Evolutionary conservation across 2,888 invertebrate genomes (phyloP), one percentile per base, ranked within the genome.

Genomic region (Eudemis profundana): DNA sequence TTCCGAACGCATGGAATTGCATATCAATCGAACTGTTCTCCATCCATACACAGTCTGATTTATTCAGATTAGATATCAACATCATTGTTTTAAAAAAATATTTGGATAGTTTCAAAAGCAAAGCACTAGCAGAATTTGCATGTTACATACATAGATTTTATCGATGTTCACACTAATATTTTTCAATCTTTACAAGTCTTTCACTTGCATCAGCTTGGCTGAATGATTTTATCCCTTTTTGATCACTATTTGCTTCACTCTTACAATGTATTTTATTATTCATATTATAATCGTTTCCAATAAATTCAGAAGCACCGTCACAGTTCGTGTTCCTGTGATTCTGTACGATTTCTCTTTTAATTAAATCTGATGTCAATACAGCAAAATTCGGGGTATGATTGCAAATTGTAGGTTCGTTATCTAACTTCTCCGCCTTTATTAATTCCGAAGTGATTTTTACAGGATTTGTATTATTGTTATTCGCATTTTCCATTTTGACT

Each of bases 201-300:
- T 23, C 23, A 23, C 21, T 53, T 2, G 23, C 1, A 40, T 10
- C 1, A 40, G 3, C 10, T 38, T 23, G 14, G 12, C 23, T 5
- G 4, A 14, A 8, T n/a, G 5, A 23, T 23, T 7, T 27, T 4
- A n/a, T 19, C 12, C 21, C 4, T 17, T 0, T 19, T n/a, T 44
- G 8, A 29, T 7, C 7, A 29, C 17, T 8, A 42, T 54, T 15
- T 29, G 1, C 29, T 56, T 44, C 40, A 40, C 12, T 42, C 12
- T 54, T 17, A 42, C 5, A 42, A n/a, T 19, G 1, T n/a, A 19
- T 42, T 19, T 42, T 56, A 42, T 27, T 54, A 27, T 44, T 40
- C 23, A 42, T 56, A 3, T 42, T 56, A 7, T 29, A 42, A 44
- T 42, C 42, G 23, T 21, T 53, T 15, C 40, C 53, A 15, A 14